Base-by-base conservation (phyloP, 2,888 invertebrate species). In the Metellina segmentata region DNA sequence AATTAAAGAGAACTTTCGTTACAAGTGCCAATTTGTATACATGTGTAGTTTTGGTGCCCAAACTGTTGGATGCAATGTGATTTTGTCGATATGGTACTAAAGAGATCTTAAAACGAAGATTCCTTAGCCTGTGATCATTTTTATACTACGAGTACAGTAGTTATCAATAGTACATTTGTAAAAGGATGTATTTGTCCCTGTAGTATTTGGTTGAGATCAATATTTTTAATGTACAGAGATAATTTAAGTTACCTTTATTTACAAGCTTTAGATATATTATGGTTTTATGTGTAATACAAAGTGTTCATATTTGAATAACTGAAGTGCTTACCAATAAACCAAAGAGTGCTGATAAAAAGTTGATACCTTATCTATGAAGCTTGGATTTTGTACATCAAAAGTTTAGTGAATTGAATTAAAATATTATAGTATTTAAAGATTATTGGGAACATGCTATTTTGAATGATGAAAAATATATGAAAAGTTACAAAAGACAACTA, bases 21-120 rank as follows among this genome's bases (percentile, higher is more conserved):
- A 48, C 48, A 77, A 49, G 75, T 77, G 75, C 75, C 75, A 77
- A 77, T 77, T 48, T 77, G 75, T 77, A 77, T 13, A 49, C 48
- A 7, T 16, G 49, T 9, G 75, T 7, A 20, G n/a, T 77, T 49
- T 34, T 16, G n/a, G 48, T 49, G 49, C 49, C 7, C 34, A 16
- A 19, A 7, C 34, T 49, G 16, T 49, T n/a, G 13, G n/a, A 77
- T 77, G 49, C 11, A 13, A 16, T 61, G 61, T 61, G 61, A 61
- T 61, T 61, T 16, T 61, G 9, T 61, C 61, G 11, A 61, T 9
- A 11, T 61, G 11, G 61, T 61, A 16, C 61, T 61, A 16, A 34
- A 34, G 34, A 61, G 16, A 61, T 61, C 61, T 61, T 16, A 16
- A 61, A 61, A 16, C 16, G 34, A 34, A 16, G 61, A 7, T 61